phyloP scores from a whole-genome alignment of 1,140 invertebrate genomes.

The Hylaeus volcanicus region DNA sequence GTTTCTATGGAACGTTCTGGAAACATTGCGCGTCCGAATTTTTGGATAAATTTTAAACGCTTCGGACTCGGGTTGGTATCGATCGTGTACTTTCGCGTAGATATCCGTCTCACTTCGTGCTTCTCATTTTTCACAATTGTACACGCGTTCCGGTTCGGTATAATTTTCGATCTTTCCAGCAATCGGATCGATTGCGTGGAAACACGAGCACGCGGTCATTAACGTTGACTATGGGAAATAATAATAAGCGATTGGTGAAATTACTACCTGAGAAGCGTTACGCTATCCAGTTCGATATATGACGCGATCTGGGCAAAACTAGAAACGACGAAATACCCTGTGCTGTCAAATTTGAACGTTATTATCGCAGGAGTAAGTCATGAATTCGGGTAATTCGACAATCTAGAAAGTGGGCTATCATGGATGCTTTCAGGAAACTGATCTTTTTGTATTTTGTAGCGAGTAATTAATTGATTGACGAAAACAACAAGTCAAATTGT shows the following conservation, averaged over 20 bases:
- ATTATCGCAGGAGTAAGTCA: not conserved
- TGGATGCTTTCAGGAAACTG: not conserved
- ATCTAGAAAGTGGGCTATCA: not conserved
- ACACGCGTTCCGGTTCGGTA: constrained; percentile 1
- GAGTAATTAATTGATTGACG: not conserved
- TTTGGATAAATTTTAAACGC: not conserved
- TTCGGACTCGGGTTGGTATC: not conserved
- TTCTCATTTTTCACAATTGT: not conserved
- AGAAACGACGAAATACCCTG: not conserved
- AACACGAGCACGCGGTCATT: not conserved
- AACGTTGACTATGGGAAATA: not conserved
- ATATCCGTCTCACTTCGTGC: not conserved
- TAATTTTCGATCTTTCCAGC: constrained; percentile 5
- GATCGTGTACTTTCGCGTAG: not conserved
- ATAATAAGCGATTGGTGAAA: not conserved
- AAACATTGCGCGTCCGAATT: constrained; percentile 16
- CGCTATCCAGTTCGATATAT: constrained; percentile 3
- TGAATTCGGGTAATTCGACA: not conserved
- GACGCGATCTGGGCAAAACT: not conserved
- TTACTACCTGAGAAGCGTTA: not conserved
- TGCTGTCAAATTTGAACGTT: no score
- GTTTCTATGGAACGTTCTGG: not conserved
- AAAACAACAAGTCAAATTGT: not conserved
- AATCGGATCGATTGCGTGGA: constrained; percentile 18
- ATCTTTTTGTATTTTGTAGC: not conserved